These are phyloP conservation scores for Pardosa pseudoannulata DNA, from an alignment of 2,888 invertebrate genomes.

Conservation along the genomic window DNA sequence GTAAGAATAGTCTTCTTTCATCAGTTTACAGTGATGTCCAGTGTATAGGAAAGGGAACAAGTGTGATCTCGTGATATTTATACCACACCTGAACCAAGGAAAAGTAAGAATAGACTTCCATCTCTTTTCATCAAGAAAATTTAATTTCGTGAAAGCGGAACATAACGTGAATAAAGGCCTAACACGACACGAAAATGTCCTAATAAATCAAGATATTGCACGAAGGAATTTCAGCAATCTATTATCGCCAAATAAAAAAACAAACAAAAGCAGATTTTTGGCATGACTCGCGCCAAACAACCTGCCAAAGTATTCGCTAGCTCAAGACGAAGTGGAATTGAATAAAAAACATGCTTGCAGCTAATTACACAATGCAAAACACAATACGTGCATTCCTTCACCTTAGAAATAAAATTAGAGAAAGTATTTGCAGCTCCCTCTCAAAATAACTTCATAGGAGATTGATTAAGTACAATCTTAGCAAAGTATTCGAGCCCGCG, in stretches of 20 bases:
- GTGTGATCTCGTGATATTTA: no score
- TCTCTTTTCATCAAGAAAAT: no score
- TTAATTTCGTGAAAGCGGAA: no score
- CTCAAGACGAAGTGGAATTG: neutral
- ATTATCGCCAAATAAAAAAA: neutral
- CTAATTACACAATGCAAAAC: slow-evolving; percentile 9
- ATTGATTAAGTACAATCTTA: neutral
- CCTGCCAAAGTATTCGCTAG: slow-evolving; percentile 6
- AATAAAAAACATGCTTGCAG: neutral
- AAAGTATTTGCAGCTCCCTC: neutral
- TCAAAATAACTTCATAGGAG: neutral
- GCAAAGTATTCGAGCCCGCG: neutral
- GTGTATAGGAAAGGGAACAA: no score
- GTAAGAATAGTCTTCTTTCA: no score
- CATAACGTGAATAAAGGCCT: no score
- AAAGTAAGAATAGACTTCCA: no score
- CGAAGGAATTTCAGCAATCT: neutral
- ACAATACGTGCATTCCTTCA: neutral
- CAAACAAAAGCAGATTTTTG: neutral
- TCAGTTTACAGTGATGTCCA: no score
- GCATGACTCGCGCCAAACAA: slow-evolving; percentile 5
- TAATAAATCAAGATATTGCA: no score
- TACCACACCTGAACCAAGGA: no score
- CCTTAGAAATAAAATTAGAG: neutral
- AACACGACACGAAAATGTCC: no score